These are phyloP conservation scores for Peromyscus attwateri DNA, from an alignment of 2,797 vertebrate genomes.

Conservation along the genomic window DNA sequence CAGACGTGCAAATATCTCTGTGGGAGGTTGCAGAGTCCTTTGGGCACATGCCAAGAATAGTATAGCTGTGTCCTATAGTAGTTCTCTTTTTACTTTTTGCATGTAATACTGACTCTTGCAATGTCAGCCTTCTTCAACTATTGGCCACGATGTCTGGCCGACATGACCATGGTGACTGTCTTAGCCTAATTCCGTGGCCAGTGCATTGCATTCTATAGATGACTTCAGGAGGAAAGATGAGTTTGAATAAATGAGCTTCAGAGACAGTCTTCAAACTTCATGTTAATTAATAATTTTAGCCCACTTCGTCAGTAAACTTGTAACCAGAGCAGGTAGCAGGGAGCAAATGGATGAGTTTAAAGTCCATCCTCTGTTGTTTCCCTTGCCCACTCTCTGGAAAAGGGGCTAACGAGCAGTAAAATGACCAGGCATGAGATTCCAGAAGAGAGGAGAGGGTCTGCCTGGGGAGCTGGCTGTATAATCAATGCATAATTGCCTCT, in stretches of 20 bases:
- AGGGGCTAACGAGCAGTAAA: slow-evolving; percentile 71
- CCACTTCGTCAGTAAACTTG: slow-evolving; percentile 59
- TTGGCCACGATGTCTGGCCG: not conserved
- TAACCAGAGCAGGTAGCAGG: slow-evolving; percentile 61
- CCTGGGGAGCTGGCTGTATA: not conserved
- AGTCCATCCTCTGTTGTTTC: slow-evolving; percentile 74
- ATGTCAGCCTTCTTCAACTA: not conserved
- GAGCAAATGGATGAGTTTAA: slow-evolving; percentile 48
- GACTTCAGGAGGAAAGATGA: slow-evolving; percentile 24
- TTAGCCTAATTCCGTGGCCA: not conserved
- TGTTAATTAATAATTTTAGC: slow-evolving; percentile 62
- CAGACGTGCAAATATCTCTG: not conserved
- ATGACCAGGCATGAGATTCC: not conserved
- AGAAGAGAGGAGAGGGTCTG: not conserved
- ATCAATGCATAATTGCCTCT: not conserved
- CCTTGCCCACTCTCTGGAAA: slow-evolving; percentile 70
- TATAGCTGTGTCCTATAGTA: not conserved
- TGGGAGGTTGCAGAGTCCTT: slow-evolving; percentile 8
- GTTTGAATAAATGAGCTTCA: slow-evolving; percentile 42
- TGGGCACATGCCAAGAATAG: not conserved
- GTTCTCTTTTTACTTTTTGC: not conserved
- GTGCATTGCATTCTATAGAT: not conserved
- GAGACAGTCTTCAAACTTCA: slow-evolving; percentile 22
- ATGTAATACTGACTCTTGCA: not conserved
- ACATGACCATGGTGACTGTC: not conserved